A percentile compares a stretch with the other conserved stretches of the same genome.
Evolutionary conservation across 2,888 invertebrate species (phyloP).

Genomic region (Eupithecia inturbata): DNA sequence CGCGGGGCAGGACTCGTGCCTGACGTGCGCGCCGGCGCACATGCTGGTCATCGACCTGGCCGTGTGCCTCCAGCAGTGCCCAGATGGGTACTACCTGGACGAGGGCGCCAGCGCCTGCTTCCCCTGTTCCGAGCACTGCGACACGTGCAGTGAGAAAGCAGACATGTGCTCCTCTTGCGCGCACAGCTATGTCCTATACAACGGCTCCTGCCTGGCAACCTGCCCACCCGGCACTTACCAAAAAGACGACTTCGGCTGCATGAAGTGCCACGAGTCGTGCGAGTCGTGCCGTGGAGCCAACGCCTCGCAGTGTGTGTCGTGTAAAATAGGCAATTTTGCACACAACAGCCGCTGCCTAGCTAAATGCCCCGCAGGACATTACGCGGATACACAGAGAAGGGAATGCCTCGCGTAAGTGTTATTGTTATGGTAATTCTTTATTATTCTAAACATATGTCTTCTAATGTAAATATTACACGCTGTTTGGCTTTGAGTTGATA

Average conservation of each 20-base stretch:
- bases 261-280: constrained; percentile 90
- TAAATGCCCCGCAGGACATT: constrained; percentile 89
- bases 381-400: constrained; percentile 89
- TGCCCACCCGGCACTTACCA: constrained; percentile 93
- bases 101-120: constrained; percentile 91
- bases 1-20: constrained; percentile 92
- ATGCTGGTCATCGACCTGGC: constrained; percentile 92
- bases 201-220: constrained; percentile 92
- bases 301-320: constrained; percentile 91
- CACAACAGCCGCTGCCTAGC: constrained; percentile 88
- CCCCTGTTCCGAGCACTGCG: constrained; percentile 94
- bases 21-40: constrained; percentile 93
- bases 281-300: constrained; percentile 92
- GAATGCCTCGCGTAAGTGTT: constrained; percentile 88
- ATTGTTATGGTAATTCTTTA: constrained; percentile 54
- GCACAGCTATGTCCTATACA: constrained; percentile 93
- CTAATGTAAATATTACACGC: constrained; percentile 37
- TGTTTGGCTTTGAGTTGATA: constrained; percentile 24
- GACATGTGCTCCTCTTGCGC: constrained; percentile 94
- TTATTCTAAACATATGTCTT: constrained; percentile 36
- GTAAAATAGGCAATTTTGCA: constrained; percentile 89
- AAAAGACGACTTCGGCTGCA: constrained; percentile 93
- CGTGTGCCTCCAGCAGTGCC: constrained; percentile 94
- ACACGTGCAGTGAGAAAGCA: constrained; percentile 92
- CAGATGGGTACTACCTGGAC: constrained; percentile 94